Conservation (phyloP, 1,140 invertebrate genomes). For the Eufriesea mexicana region DNA sequence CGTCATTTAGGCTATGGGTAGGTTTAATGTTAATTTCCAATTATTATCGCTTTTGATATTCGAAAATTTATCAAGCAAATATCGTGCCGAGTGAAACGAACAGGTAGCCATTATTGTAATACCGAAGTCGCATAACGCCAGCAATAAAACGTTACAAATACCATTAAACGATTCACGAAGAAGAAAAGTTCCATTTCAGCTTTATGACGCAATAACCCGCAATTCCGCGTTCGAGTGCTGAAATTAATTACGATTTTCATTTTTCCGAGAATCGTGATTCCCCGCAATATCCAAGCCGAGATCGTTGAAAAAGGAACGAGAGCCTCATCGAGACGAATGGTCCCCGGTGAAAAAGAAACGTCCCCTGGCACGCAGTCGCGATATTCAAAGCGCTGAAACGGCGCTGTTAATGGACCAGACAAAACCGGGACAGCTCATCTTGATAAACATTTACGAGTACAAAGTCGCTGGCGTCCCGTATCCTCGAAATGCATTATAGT, state of each 20-base stretch:
- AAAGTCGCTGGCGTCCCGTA: conserved; percentile 18
- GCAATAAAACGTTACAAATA: not conserved
- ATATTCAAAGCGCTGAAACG: not conserved
- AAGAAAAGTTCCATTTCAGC: too few relatives aligned
- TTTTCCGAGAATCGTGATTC: not conserved
- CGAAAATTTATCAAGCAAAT: not conserved
- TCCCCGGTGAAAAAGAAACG: not conserved
- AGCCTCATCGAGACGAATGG: not conserved
- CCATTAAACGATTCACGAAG: too few relatives aligned
- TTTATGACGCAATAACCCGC: not conserved
- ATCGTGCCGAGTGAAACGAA: not conserved
- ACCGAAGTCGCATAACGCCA: not conserved
- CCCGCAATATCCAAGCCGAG: not conserved
- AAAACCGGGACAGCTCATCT: conserved; percentile 25
- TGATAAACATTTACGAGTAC: conserved; percentile 50
- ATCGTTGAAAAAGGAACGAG: not conserved
- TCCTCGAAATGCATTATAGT: conserved; percentile 36
- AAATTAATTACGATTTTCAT: not conserved
- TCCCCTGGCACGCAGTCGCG: not conserved
- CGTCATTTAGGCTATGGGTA: too few relatives aligned
- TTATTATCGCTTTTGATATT: not conserved
- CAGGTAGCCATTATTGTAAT: not conserved
- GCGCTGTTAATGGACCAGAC: conserved; percentile 11
- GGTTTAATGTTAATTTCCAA: too few relatives aligned
- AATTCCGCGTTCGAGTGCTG: not conserved